phyloP scores from a whole-genome alignment of 30 jellyfish, hydroid and myxozoan genomes.

The Mastigias papua region DNA sequence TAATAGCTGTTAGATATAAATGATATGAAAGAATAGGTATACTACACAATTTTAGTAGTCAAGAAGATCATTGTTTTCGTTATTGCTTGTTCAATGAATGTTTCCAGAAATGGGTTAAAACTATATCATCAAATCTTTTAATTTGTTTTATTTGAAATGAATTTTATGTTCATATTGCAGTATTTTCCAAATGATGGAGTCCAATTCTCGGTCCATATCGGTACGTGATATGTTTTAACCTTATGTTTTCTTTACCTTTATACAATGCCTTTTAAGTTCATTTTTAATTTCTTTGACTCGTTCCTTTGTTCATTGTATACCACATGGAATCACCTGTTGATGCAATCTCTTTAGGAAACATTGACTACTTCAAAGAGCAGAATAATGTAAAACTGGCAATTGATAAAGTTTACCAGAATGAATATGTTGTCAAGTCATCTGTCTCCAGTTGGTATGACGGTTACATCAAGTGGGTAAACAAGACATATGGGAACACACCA shows the following conservation, averaged over 20 bases:
- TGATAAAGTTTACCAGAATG: conserved; percentile 27
- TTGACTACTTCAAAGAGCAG: conserved; percentile 78
- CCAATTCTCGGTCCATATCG: conserved; percentile 66
- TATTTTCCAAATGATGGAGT: conserved; percentile 84
- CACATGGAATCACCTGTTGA: neutral
- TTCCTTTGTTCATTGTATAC: neutral
- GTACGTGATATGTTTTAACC: conserved; percentile 56
- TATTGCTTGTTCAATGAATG: too few species aligned
- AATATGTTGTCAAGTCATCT: conserved; percentile 46
- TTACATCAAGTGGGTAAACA: conserved; percentile 38
- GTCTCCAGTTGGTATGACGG: conserved; percentile 77
- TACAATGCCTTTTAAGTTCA: too few species aligned
- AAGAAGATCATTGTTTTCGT: too few species aligned
- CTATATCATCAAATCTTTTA: too few species aligned
- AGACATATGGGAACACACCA: conserved; percentile 10
- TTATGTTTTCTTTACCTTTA: neutral
- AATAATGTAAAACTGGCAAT: conserved; percentile 24
- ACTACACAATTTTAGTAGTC: too few species aligned
- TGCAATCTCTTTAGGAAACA: conserved; percentile 8
- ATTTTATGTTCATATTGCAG: conserved; percentile 27
- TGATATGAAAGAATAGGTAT: too few species aligned
- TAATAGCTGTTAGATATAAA: too few species aligned
- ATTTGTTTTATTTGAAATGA: neutral
- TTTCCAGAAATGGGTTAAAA: too few species aligned
- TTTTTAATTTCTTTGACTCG: neutral